Percentiles rank a stretch among this genome's conserved stretches.
phyloP scores from a whole-genome alignment of 2,888 invertebrate species.

The Blomia tropicalis region DNA sequence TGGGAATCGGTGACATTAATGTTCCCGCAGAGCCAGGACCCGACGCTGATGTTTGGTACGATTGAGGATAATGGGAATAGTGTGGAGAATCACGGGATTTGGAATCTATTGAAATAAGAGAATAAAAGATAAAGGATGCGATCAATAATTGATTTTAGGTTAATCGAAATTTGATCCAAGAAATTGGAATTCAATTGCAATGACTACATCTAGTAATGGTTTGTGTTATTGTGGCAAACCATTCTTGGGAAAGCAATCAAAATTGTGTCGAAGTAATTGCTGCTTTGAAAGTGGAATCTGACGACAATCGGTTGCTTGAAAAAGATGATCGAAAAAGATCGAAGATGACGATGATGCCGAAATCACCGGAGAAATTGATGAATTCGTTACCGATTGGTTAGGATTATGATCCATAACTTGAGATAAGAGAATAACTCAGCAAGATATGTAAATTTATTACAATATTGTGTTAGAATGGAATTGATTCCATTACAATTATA shows the following conservation, averaged over 20 bases:
- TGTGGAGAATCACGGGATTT: conserved; percentile 17
- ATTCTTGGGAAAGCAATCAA: not conserved
- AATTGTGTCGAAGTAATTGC: conserved; percentile 12
- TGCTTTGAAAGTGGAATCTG: not conserved
- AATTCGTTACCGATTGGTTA: no score
- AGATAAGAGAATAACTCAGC: no score
- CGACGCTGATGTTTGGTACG: not conserved
- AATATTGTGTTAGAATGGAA: no score
- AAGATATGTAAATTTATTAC: no score
- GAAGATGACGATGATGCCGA: not conserved
- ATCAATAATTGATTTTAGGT: not conserved
- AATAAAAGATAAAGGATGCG: not conserved
- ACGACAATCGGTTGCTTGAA: conserved; percentile 8
- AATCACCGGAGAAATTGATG: not conserved
- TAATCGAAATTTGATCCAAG: no score
- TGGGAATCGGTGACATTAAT: conserved; percentile 40
- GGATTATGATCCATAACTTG: no score
- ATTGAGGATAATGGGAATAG: conserved; percentile 7
- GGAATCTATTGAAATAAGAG: not conserved
- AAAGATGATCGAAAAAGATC: conserved; percentile 8
- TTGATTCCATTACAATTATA: no score
- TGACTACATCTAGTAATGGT: not conserved
- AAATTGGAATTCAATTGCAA: not conserved
- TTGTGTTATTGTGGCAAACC: not conserved
- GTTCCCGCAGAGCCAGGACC: not conserved